Evolutionary conservation across 2,888 invertebrate species (phyloP).

Genomic region (Lithophane socia): DNA sequence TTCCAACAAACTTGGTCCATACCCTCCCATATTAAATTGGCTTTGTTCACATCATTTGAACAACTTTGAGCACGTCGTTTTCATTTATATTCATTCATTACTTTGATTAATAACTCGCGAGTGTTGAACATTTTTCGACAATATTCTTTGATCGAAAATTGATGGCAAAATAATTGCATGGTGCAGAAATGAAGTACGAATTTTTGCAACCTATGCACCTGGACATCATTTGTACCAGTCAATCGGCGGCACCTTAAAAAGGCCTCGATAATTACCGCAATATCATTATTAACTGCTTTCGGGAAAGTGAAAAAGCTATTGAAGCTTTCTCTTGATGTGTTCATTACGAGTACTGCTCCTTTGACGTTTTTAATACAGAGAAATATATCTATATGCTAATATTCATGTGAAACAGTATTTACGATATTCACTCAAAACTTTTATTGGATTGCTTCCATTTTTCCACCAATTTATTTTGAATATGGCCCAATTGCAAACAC

Average conservation of each 20-base stretch:
- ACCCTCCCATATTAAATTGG: slow-evolving; percentile 41
- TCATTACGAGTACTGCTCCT: slow-evolving; percentile 32
- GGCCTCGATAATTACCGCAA: slow-evolving; percentile 65
- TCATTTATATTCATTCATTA: slow-evolving; percentile 55
- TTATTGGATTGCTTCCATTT: slow-evolving; percentile 40
- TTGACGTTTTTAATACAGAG: slow-evolving; percentile 6
- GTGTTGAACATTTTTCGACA: slow-evolving; percentile 67
- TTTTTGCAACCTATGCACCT: slow-evolving; percentile 77
- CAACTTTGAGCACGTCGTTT: slow-evolving; percentile 42
- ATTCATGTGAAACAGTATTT: slow-evolving; percentile 18
- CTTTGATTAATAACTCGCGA: slow-evolving; percentile 58
- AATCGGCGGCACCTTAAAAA: slow-evolving; percentile 66
- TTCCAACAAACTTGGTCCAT: slow-evolving; percentile 35
- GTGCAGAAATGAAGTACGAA: slow-evolving; percentile 69
- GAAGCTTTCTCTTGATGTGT: slow-evolving; percentile 43
- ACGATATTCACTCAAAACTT: slow-evolving; percentile 14
- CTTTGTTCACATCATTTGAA: slow-evolving; percentile 50
- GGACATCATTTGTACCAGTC: slow-evolving; percentile 77
- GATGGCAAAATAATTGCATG: slow-evolving; percentile 81
- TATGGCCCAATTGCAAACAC: slow-evolving; percentile 29
- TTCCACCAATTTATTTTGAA: slow-evolving; percentile 34
- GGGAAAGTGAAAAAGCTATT: slow-evolving; percentile 30
- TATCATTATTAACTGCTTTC: slow-evolving; percentile 62
- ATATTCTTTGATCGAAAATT: slow-evolving; percentile 78
- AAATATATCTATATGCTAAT: neutral